These are phyloP conservation scores for Apodemia zela DNA, from an alignment of 2,888 invertebrate species.

Conservation along the genomic window DNA sequence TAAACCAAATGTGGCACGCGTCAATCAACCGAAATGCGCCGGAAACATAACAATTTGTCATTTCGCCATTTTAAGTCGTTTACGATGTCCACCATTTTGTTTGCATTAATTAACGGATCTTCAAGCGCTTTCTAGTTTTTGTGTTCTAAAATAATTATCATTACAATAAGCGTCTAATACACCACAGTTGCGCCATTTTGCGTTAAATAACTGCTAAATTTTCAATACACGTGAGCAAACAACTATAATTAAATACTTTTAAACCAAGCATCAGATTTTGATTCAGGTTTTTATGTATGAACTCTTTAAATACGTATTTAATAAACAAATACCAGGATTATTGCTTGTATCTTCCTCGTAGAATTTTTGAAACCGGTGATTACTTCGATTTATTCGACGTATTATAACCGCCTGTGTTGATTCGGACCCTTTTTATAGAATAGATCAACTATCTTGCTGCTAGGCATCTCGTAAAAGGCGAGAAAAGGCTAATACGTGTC, in stretches of 20 bases:
- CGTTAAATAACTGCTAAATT: conserved; percentile 48
- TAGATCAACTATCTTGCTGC: too few species aligned
- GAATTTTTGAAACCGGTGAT: too few species aligned
- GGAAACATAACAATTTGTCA: conserved; percentile 73
- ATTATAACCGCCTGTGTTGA: too few species aligned
- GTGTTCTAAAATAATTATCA: conserved; percentile 79
- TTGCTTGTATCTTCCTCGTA: too few species aligned
- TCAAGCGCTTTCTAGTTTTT: conserved; percentile 75
- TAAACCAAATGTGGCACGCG: conserved; percentile 73
- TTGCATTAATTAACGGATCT: conserved; percentile 76
- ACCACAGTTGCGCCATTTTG: conserved; percentile 75
- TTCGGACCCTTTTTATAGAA: too few species aligned
- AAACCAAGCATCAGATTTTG: too few species aligned
- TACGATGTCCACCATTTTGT: conserved; percentile 74
- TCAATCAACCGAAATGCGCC: conserved; percentile 74
- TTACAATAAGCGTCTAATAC: conserved; percentile 71
- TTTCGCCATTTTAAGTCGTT: conserved; percentile 64
- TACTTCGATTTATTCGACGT: too few species aligned
- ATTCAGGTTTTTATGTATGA: too few species aligned
- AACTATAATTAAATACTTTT: not conserved
- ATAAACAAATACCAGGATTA: too few species aligned
- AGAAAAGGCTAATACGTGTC: too few species aligned
- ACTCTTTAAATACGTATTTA: too few species aligned
- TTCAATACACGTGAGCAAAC: not conserved
- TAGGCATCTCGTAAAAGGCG: too few species aligned